Evolutionary conservation across 2,113 vertebrate genomes (phyloP).

Genomic region (Aspidoscelis tigris): DNA sequence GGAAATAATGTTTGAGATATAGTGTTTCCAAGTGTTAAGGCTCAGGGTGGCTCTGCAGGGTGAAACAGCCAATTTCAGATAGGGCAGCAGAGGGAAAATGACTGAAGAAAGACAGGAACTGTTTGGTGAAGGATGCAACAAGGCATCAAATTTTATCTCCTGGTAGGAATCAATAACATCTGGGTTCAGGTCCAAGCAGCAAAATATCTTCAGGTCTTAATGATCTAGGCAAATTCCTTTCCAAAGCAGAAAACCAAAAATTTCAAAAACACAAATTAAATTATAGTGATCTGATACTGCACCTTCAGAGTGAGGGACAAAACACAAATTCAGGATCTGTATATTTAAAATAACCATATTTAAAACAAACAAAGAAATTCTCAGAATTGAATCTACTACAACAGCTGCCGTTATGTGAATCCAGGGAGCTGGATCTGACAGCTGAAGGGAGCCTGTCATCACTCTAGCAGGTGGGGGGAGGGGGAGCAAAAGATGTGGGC

Average conservation of each 20-base stretch:
- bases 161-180: background rate
- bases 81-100: background rate
- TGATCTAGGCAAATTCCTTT: background rate
- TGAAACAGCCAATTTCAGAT: background rate
- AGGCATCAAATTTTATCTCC: background rate
- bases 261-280: background rate
- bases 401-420: background rate
- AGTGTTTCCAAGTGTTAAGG: background rate
- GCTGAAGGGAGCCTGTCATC: too few species aligned
- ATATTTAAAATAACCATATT: background rate
- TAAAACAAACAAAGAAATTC: background rate
- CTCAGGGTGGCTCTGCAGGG: background rate
- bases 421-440: too few species aligned
- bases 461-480: too few species aligned
- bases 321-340: background rate
- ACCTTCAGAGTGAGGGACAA: background rate
- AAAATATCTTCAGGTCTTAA: background rate
- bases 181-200: background rate
- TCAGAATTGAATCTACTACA: background rate
- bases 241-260: background rate
- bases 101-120: background rate
- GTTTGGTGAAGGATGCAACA: background rate
- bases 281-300: background rate
- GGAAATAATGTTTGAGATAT: background rate
- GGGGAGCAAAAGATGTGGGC: too few species aligned